Percentiles rank a stretch among this genome's conserved stretches.
phyloP scores from a whole-genome alignment of 64 coral and sea anemone genomes.

The Montipora capricornis region DNA sequence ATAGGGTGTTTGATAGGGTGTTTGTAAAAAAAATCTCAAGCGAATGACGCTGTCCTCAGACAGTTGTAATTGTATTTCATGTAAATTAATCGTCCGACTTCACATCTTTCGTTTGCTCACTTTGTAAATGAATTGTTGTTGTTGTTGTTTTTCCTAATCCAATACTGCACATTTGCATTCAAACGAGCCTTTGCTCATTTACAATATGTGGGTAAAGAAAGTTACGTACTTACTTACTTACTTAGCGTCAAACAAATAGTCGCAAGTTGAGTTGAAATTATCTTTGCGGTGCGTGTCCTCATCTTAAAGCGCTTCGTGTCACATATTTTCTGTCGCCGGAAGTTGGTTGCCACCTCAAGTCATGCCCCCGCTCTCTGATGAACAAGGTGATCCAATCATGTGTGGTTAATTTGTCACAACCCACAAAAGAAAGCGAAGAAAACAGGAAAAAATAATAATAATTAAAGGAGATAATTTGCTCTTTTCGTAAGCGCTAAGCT shows the following conservation, averaged over 20 bases:
- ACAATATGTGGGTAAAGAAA: too few relatives aligned
- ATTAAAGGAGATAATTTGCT: not conserved
- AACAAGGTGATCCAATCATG: not conserved
- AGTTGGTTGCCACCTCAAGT: slow-evolving; percentile 3
- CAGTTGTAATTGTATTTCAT: too few relatives aligned
- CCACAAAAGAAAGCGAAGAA: not conserved
- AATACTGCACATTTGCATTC: too few relatives aligned
- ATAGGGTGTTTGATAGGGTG: too few relatives aligned
- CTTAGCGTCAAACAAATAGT: not conserved
- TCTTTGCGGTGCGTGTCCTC: not conserved
- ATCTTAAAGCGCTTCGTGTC: slow-evolving; percentile 1
- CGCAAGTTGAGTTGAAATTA: not conserved
- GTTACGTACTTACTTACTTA: not conserved
- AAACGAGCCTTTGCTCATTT: too few relatives aligned
- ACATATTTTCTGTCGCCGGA: slow-evolving; percentile 9
- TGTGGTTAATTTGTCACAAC: not conserved
- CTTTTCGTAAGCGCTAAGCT: not conserved
- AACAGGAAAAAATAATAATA: not conserved
- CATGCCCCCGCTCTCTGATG: not conserved
- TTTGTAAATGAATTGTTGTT: too few relatives aligned
- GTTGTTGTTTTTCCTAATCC: too few relatives aligned
- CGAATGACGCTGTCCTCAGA: too few relatives aligned
- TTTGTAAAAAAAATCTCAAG: too few relatives aligned
- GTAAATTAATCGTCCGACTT: too few relatives aligned
- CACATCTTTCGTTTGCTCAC: too few relatives aligned